Conservation (phyloP, 2,113 vertebrate species). For the Cyanocitta stelleri region DNA sequence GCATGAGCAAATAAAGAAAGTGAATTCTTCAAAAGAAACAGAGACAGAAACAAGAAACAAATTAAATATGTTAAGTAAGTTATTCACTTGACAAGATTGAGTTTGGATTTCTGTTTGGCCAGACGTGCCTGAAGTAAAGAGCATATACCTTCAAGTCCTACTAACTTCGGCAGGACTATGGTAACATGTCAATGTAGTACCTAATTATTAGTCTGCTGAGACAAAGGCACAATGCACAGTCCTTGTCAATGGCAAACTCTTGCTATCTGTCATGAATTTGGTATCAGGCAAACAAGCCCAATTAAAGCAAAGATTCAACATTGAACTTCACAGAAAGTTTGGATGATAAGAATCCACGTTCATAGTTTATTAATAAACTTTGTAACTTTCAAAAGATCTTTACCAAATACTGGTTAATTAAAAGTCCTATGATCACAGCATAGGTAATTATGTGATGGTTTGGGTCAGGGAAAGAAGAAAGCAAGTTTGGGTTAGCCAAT, state of each 20-base stretch:
- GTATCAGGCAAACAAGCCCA: neutral
- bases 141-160: neutral
- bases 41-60: neutral
- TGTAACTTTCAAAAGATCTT: neutral
- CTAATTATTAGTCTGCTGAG: neutral
- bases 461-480: neutral
- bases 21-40: neutral
- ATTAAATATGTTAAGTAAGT: neutral
- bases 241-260: neutral
- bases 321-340: neutral
- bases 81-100: neutral
- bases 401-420: neutral
- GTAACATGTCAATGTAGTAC: neutral
- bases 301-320: neutral
- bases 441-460: neutral
- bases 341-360: neutral
- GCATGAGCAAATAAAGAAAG: neutral
- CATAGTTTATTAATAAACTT: neutral
- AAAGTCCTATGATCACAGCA: neutral
- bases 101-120: neutral
- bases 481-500: neutral
- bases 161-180: neutral
- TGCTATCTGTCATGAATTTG: neutral
- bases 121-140: neutral
- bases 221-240: neutral